phyloP scores from a whole-genome alignment of 2,888 invertebrate species.

The Sphecodes monilicornis region DNA sequence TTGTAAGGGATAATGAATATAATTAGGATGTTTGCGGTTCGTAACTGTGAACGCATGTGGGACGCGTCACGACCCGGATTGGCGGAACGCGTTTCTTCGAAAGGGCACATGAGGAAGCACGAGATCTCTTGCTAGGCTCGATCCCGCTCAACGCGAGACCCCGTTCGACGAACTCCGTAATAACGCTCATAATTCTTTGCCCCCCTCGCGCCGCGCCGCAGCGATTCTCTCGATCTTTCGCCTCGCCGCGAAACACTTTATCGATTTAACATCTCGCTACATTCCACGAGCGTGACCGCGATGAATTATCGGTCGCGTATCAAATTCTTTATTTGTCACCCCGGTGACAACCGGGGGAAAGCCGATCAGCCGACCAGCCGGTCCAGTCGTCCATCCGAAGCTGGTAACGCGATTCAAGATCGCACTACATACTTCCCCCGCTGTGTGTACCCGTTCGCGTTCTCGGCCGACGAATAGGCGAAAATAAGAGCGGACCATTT shows the following conservation, averaged over 20 bases:
- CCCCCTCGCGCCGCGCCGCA: not conserved
- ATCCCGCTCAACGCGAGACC: conserved; percentile 35
- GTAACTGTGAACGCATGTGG: conserved; percentile 14
- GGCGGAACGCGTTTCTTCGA: not conserved
- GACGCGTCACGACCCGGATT: not conserved
- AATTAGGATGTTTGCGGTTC: not conserved
- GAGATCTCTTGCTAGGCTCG: conserved; percentile 19
- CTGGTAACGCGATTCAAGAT: conserved; percentile 64
- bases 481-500: conserved; percentile 12
- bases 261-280: conserved; percentile 63
- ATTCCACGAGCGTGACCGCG: conserved; percentile 52
- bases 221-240: conserved; percentile 32
- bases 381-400: conserved; percentile 5
- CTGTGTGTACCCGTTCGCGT: not conserved
- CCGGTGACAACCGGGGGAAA: conserved; percentile 53
- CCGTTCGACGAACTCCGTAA: conserved; percentile 62
- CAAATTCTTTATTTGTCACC: conserved; percentile 69
- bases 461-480: conserved; percentile 26
- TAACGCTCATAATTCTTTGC: conserved; percentile 63
- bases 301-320: conserved; percentile 63
- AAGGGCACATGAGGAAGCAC: conserved; percentile 12
- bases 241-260: conserved; percentile 54
- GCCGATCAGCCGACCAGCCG: not conserved
- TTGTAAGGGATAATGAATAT: not conserved
- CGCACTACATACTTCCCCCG: conserved; percentile 51